Evolutionary conservation across 1,140 invertebrate species (phyloP), one percentile per base, ranked within the genome.

Genomic region (Musca vetustissima): DNA sequence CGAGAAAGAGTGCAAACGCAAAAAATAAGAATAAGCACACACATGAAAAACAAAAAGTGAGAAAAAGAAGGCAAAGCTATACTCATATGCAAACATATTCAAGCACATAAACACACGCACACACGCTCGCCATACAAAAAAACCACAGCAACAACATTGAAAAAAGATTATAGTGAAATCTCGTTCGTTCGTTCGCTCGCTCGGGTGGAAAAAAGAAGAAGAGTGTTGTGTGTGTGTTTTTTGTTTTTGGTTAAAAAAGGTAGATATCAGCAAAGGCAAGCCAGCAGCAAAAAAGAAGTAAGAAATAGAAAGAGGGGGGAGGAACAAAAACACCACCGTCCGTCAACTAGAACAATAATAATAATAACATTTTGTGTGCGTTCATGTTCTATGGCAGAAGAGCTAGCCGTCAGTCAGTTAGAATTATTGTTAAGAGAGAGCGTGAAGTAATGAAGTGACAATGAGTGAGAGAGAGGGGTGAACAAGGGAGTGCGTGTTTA

Each of bases 1-100:
- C 13, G 15, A 28, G 25, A 59, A 25, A 28, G 11, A 55, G 52
- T 25, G 53, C 22, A 57, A n/a, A 24, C 15, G 24, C 53, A 57
- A 57, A 24, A 24, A 57, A 57, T 22, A 57, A 57, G 25, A 57
- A 61, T 14, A 61, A 43, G 36, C 36, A 43, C 11, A 13, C 36
- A 43, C 36, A 43, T 13, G 36, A 43, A 43, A 43, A 43, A 43
- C 36, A 43, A 4, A 43, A 43, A 61, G 28, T 43, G 15, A 61
- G 28, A 43, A 61, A 57, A 61, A 61, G 57, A 61, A 61, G 57
- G 32, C 57, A 61, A 36, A 43, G 15, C 55, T 59, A 17, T 59
- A 59, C 28, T n/a, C n/a, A 32, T 32, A 32, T 32, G 3, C 28
- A 32, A 32, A 32, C 28, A 32, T 4, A 32, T 9, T 4, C 28